Base-by-base conservation (phyloP, 2,797 vertebrate species). In the Phoebastria nigripes region DNA sequence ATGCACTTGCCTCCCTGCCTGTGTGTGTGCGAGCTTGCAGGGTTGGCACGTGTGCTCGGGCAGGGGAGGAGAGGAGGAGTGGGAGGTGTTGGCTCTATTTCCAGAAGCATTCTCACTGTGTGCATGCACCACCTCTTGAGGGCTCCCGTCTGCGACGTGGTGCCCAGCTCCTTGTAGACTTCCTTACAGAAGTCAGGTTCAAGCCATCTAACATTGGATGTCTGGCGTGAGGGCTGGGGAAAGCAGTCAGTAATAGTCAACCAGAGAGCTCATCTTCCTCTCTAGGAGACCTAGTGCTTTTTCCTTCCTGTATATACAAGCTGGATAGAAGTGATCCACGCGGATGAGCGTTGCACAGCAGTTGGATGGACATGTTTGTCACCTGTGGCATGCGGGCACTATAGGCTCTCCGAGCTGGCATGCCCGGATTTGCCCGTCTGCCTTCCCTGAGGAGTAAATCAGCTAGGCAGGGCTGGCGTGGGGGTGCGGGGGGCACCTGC, bases 1-100 rank as follows among this genome's bases (percentile, higher is more conserved):
- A 15, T 18, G 55, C 2, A 0, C 63, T 79, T 42, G 51, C 63
- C 58, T 88, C 28, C 47, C 24, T 74, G 74, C 24, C 37, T 18
- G 33, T 1, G 0, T 12, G 52, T 0, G 0, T 15, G 33, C 0
- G 0, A 87, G 39, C 51, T 82, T 8, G 2, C 11, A 2, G 11
- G 1, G 11, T 0, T 74, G 66, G 51, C 59, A 42, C 0, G 0
- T n/a, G 41, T 49, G 7, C 35, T 83, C 0, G 0, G 18, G 54
- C 26, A 46, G 18, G 29, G 37, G 55, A 80, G 39, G 14, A 70
- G n/a, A 52, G 41, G 54, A 67, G 29, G 12, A 54, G 28, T 18
- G 21, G 51, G n/a, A 78, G 42, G 6, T 15, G 11, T 49, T 55
- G 54, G 26, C 47, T 66, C 5, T 22, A 16, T 72, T 72, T 91